Base-by-base conservation (phyloP, 37 sponge, comb jelly and placozoan genomes). In the Halichondria panicea region DNA sequence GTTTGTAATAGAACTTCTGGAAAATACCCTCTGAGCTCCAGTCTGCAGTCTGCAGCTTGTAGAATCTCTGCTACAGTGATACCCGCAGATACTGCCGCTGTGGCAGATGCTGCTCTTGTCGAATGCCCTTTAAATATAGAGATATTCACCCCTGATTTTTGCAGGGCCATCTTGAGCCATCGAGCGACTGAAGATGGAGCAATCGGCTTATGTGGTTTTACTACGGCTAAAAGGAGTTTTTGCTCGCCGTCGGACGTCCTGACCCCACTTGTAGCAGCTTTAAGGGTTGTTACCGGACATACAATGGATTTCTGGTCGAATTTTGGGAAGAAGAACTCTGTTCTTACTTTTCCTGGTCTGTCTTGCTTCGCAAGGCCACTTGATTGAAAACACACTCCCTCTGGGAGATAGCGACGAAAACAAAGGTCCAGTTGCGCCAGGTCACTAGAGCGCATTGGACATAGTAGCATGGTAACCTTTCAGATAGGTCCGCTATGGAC, bases 81-180 rank as follows among this genome's bases (percentile, higher is more conserved):
- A n/a, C 79, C 69, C 22, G 59, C 30, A 15, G 2, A 9, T 4
- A 70, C 54, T 21, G 79, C 79, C 15, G 70, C 71, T 35, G 81
- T 71, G 31, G 72, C 19, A 7, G 63, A 59, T 30, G 71, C 81
- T 22, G 32, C 33, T 22, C 71, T 70, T 4, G 44, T 38, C 7
- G 81, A 80, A 63, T 80, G 81, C 4, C 72, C 81, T 45, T 80
- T 80, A 48, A 80, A 70, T 2, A 71, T 58, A 28, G 38, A 59
- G n/a, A 63, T 80, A 35, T 80, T 72, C 12, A 80, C 71, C 3
- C 71, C 81, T 60, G 81, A 62, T 35, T 22, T 24, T 3, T 19
- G 15, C 4, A 80, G 70, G 63, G 38, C 45, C 9, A 24, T 4
- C 35, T 71, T 71, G 32, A 80, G 63, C 81, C 81, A 80, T 35